Base-by-base conservation (phyloP, 2,797 vertebrate genomes). In the Gobionotothen gibberifrons region DNA sequence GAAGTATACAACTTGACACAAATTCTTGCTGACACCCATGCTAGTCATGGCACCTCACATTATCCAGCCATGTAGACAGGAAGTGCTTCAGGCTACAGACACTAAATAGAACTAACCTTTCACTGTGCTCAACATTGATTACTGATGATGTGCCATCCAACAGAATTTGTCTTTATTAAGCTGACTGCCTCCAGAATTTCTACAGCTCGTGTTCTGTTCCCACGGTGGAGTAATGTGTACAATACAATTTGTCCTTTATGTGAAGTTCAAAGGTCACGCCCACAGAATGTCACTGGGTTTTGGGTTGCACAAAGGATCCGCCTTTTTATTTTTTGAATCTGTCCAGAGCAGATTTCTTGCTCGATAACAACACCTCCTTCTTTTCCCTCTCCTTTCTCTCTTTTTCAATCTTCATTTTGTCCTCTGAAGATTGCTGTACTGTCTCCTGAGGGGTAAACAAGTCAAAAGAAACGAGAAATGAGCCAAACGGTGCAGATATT, bases 241-340 rank as follows among this genome's bases (percentile, higher is more conserved):
- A 3, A 11, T 72, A 46, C 51, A 70, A 55, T 40, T 46, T 26
- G 51, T 71, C 75, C 49, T 85, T 83, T 69, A 75, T 80, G 39
- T 49, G 14, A 80, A 82, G 83, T 74, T 84, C 72, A 86, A 72
- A 76, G 55, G 71, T 82, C 67, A 14, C 53, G 51, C 83, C 79
- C 70, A 76, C 60, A 82, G 61, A 81, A 81, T 52, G 62, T 78
- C 63, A 19, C 26, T 29, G 26, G 22, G 13, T 29, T 69, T 22
- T 48, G 16, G n/a, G 59, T 19, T 16, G 40, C 52, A 86, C 79
- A 90, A 83, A 78, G 72, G 5, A 2, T 53, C 15, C 46, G 32
- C 3, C 53, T 83, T 67, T 79, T 89, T 94, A 96, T 74, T 89
- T 95, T 54, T 84, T 94, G 85, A 97, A 97, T 83, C 96, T 91